Evolutionary conservation across 92 coral and sea anemone species (phyloP).

Genomic region (Porites divaricata): DNA sequence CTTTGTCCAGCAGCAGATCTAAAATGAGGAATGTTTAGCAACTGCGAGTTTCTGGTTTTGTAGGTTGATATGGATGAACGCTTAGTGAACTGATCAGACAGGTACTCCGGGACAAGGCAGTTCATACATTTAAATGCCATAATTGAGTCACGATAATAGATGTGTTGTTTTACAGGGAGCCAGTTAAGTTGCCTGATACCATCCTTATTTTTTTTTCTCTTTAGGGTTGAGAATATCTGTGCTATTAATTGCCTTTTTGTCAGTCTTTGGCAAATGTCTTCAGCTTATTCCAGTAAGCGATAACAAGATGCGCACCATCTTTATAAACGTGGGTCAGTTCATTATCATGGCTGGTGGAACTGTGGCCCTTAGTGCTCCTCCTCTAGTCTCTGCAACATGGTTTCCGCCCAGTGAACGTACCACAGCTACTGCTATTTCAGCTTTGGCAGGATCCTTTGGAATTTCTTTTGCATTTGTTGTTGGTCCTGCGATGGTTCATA

Average conservation of each 20-base stretch:
- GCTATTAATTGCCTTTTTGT: slow-evolving; percentile 62
- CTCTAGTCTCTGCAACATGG: slow-evolving; percentile 90
- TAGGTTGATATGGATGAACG: too few relatives aligned
- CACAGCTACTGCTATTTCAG: slow-evolving; percentile 79
- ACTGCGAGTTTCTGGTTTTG: too few relatives aligned
- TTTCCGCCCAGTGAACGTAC: slow-evolving; percentile 83
- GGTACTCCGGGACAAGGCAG: too few relatives aligned
- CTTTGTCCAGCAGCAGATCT: too few relatives aligned
- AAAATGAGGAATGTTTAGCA: too few relatives aligned
- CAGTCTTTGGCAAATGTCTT: slow-evolving; percentile 70
- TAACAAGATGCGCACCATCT: slow-evolving; percentile 42
- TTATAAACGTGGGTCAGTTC: slow-evolving; percentile 79
- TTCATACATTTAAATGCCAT: too few relatives aligned
- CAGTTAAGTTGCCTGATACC: not conserved
- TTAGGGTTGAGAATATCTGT: slow-evolving; percentile 79
- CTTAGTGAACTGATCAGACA: too few relatives aligned
- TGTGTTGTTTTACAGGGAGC: too few relatives aligned
- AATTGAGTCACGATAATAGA: too few relatives aligned
- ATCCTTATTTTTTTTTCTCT: not conserved
- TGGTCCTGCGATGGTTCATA: slow-evolving; percentile 82
- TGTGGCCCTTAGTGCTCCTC: slow-evolving; percentile 75
- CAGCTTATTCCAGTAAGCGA: slow-evolving; percentile 66
- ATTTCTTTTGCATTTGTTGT: slow-evolving; percentile 65
- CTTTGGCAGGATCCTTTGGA: slow-evolving; percentile 73
- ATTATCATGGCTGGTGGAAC: slow-evolving; percentile 67